phyloP scores from a whole-genome alignment of 2,888 invertebrate species.

The Mesochorus sp. region DNA sequence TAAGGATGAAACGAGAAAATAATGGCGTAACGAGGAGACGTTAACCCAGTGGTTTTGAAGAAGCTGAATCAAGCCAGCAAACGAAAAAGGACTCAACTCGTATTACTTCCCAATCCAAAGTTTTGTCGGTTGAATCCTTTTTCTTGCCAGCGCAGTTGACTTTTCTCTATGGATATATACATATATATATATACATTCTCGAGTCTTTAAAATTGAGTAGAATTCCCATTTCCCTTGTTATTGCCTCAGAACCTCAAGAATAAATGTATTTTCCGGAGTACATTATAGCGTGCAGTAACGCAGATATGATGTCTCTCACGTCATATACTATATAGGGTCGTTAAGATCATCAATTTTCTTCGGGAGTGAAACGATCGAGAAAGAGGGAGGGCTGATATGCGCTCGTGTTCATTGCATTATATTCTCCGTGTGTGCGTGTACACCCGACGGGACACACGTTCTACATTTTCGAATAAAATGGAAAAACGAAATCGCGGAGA shows the following conservation, averaged over 20 bases:
- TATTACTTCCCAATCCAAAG: not conserved
- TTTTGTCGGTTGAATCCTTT: not conserved
- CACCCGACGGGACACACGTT: slow-evolving; percentile 23
- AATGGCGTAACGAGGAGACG: not conserved
- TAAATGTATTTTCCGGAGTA: no score
- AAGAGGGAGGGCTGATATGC: slow-evolving; percentile 1
- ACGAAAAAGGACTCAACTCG: not conserved
- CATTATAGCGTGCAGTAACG: no score
- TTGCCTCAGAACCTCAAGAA: no score
- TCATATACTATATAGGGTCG: no score
- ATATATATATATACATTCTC: no score
- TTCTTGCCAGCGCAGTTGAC: no score
- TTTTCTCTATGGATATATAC: no score
- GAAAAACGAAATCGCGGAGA: slow-evolving; percentile 19
- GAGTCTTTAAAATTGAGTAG: no score
- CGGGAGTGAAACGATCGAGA: no score
- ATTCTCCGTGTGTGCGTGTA: not conserved
- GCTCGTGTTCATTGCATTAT: slow-evolving; percentile 27
- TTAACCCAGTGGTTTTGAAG: not conserved
- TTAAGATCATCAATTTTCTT: no score
- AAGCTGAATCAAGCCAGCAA: not conserved
- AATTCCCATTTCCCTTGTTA: no score
- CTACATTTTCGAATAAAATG: slow-evolving; percentile 38
- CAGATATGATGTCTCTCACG: no score
- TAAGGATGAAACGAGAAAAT: slow-evolving; percentile 13